These are phyloP conservation scores for Erithacus rubecula DNA, from an alignment of 2,797 vertebrate genomes.

Conservation along the genomic window DNA sequence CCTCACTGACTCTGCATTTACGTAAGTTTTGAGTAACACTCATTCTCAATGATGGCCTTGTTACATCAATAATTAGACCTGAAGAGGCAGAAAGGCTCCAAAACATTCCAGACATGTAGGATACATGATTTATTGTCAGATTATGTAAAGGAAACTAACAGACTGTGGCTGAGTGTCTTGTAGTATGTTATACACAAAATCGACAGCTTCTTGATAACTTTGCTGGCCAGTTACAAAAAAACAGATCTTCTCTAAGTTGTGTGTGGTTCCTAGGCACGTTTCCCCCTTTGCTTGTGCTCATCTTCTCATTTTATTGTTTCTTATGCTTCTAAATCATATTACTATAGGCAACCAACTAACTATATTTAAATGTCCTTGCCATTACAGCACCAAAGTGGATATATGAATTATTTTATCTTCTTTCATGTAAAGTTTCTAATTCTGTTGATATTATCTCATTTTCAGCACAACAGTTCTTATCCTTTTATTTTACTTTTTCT, in stretches of 20 bases:
- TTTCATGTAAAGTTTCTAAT: background rate
- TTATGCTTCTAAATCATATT: background rate
- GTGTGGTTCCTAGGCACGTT: background rate
- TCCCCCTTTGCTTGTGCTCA: background rate
- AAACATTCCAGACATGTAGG: background rate
- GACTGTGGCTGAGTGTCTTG: background rate
- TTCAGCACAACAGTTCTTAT: background rate
- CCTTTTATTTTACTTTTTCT: background rate
- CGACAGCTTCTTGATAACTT: background rate
- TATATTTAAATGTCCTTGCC: background rate
- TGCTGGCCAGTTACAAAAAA: background rate
- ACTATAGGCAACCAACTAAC: background rate
- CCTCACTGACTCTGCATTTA: background rate
- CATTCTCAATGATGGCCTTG: background rate
- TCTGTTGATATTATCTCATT: background rate
- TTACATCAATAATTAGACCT: background rate
- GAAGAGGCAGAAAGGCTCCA: background rate
- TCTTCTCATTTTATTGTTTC: background rate
- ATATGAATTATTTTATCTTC: background rate
- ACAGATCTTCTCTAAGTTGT: fast-evolving
- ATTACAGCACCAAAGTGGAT: background rate
- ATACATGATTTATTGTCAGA: background rate
- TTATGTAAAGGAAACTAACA: background rate
- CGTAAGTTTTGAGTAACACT: background rate
- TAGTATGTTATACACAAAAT: background rate